These are phyloP conservation scores for Chloroclysta siterata DNA, from an alignment of 2,888 invertebrate species.

Conservation along the genomic window DNA sequence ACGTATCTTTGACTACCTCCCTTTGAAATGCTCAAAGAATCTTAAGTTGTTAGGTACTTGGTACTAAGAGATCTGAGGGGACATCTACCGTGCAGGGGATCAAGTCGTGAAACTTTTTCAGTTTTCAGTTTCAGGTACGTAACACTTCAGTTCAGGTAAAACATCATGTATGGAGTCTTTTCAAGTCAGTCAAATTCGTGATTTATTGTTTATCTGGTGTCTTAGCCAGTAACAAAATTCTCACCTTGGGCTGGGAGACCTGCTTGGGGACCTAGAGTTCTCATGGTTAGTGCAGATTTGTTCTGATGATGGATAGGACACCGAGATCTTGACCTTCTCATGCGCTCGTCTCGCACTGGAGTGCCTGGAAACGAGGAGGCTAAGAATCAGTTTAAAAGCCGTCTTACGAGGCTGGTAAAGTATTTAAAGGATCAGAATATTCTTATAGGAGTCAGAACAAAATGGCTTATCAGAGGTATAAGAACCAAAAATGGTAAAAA, in stretches of 20 bases:
- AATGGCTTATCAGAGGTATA: background rate
- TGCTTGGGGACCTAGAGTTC: conserved; percentile 69
- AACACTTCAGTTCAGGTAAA: no score
- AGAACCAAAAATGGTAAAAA: background rate
- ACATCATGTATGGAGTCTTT: background rate
- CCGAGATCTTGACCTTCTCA: conserved; percentile 94
- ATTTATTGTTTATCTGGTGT: background rate
- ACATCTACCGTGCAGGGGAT: no score
- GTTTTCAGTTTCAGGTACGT: no score
- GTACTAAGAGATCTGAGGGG: no score
- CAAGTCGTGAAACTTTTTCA: no score
- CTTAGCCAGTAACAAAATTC: background rate
- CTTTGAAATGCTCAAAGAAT: no score
- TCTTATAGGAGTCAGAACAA: background rate
- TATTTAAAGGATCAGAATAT: background rate
- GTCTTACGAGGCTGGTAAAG: conserved; percentile 2
- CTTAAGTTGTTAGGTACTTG: no score
- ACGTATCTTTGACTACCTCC: no score
- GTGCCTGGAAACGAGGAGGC: conserved; percentile 70
- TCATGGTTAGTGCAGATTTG: conserved; percentile 83
- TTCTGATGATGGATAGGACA: conserved; percentile 93
- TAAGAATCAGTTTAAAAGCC: conserved; percentile 18
- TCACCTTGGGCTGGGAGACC: conserved; percentile 71
- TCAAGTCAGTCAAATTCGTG: background rate
- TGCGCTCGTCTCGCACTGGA: conserved; percentile 87